Conservation (phyloP, 1,140 invertebrate genomes). For the Drosophila triauraria region DNA sequence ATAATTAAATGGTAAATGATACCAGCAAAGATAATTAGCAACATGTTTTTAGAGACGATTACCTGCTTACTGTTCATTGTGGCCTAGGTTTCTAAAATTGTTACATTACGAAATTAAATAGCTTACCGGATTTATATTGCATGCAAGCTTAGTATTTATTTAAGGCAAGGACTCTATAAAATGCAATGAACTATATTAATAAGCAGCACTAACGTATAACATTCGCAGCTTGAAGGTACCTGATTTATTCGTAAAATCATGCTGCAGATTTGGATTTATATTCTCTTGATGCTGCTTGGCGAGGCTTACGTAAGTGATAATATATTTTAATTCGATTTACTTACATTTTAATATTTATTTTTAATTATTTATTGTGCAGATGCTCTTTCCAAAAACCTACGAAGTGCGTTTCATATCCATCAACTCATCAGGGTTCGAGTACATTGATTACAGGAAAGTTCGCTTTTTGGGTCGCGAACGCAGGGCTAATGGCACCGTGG, state of each 20-base stretch:
- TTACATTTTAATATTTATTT: not conserved
- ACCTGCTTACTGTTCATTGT: too few species aligned
- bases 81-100: too few species aligned
- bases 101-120: not conserved
- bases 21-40: not conserved
- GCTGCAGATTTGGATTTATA: not conserved
- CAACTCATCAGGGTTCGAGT: too few species aligned
- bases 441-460: slow-evolving; percentile 14
- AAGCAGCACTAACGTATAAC: not conserved
- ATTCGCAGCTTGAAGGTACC: not conserved
- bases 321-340: not conserved
- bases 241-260: not conserved
- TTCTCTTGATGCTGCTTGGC: not conserved
- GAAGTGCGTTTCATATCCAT: not conserved
- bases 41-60: not conserved
- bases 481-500: slow-evolving; percentile 27
- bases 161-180: not conserved
- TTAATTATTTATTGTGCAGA: not conserved
- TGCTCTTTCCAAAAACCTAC: not conserved
- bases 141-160: not conserved
- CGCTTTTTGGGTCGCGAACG: slow-evolving; percentile 25
- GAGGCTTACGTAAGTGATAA: slow-evolving; percentile 3
- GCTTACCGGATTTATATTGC: not conserved
- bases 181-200: not conserved
- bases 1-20: not conserved